Evolutionary conservation across 2,888 invertebrate species (phyloP), one percentile per base, ranked within the genome.

Genomic region (Carabus problematicus): DNA sequence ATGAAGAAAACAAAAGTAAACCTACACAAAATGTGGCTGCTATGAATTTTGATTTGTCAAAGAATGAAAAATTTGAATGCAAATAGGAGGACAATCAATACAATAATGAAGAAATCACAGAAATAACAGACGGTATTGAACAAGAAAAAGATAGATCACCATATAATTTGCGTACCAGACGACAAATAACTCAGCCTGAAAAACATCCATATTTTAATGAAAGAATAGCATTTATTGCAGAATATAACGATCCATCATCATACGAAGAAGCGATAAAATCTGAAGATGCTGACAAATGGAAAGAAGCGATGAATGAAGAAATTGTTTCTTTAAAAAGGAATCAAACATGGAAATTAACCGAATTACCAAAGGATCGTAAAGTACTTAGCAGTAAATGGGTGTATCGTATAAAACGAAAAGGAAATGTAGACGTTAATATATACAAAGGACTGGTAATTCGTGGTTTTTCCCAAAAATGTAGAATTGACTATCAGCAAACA

Each of bases 401-500:
- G 18, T 49, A 16, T 18, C 8, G 18, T 9, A 12, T 12, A 12
- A 49, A n/a, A 12, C 12, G 14, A 8, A 4, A 49, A 14, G 49
- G 2, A n/a, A 8, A 49, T 49, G 49, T n/a, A 12, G 16, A 45
- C 14, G 45, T 45, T 14, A 7, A 14, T 45, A 45, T 2, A 29
- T 29, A 29, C 11, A 49, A 4, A 12, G 7, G 14, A 8, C 1
- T 49, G 49, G 49, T 49, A 12, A 18, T 18, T 8, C 11, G 12
- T n/a, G 49, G 49, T 49, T 49, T 49, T 3, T 49, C 49, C 1
- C 49, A 3, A 1, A 14, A 18, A 0, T 49, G 2, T 18, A 7
- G 14, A 45, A 45, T 74, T n/a, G 71, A 75, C 49, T 75, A 70
- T 56, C 41, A 62, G 2, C 70, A 74, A 42, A 75, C 72, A 11